Evolutionary conservation across 1,140 invertebrate genomes (phyloP).

Genomic region (Drosophila busckii): DNA sequence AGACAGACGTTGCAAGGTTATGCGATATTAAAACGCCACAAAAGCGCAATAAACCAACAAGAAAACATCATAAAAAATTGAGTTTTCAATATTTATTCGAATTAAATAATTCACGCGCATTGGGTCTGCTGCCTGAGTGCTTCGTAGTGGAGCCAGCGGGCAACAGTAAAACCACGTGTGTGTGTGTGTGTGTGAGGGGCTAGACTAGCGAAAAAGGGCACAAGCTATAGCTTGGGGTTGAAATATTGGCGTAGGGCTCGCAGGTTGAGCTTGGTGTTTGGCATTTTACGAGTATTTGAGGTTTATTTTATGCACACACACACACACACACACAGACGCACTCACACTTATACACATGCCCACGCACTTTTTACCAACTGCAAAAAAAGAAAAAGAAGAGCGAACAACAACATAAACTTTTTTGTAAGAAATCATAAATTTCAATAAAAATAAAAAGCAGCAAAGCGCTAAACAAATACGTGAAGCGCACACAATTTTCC

Average conservation of each 20-base stretch:
- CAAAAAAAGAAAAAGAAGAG: too few relatives aligned
- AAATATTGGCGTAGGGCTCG: background rate
- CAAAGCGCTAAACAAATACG: constrained; percentile 64
- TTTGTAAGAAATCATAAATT: constrained; percentile 74
- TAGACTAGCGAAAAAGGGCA: constrained; percentile 47
- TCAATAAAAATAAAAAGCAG: constrained; percentile 67
- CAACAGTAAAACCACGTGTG: constrained; percentile 22
- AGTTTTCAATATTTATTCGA: constrained; percentile 75
- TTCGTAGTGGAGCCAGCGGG: constrained; percentile 4
- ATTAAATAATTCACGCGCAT: constrained; percentile 69
- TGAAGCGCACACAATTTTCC: too few relatives aligned
- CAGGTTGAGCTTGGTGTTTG: constrained; percentile 5
- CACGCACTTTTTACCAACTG: constrained; percentile 30
- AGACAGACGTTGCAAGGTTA: constrained; percentile 29
- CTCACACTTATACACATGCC: constrained; percentile 1
- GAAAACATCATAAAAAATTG: constrained; percentile 71
- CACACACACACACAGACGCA: background rate
- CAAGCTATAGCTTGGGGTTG: constrained; percentile 10
- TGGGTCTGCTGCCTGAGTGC: constrained; percentile 23
- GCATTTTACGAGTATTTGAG: constrained; percentile 71
- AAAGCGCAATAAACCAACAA: constrained; percentile 71
- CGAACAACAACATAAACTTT: constrained; percentile 75
- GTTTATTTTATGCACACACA: constrained; percentile 59
- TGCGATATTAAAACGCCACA: constrained; percentile 57
- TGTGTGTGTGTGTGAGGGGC: constrained; percentile 3